Base-by-base conservation (phyloP, 2,888 invertebrate genomes). In the Beris chalybata region DNA sequence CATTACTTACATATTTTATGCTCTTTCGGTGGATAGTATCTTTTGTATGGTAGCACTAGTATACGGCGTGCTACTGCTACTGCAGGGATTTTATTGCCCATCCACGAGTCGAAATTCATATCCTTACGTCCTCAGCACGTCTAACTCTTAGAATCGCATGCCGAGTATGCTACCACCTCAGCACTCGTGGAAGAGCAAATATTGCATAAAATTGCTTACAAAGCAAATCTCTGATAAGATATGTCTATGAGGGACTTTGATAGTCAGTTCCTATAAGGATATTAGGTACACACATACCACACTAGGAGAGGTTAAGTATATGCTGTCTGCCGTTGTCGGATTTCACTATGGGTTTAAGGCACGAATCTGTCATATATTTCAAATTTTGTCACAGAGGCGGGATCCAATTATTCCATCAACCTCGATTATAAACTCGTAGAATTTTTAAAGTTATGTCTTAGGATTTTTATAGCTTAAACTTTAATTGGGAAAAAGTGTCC, bases 151-250 rank as follows among this genome's bases (percentile, higher is more conserved):
- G 38, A 22, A 9, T 38, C 38, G 38, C 38, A 38, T 38, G 22
- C 38, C 38, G 38, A 38, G 38, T 38, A 38, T 38, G 38, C 7
- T 38, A 38, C 22, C 43, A 6, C 12, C 12, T 13, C 45, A 22
- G 12, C 38, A 38, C 15, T 5, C 12, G 38, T 22, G 47, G 54
- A 54, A 13, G 43, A 64, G 43, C 64, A 64, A 61, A 61, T 64
- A 56, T 56, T 55, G 31, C 47, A 56, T 43, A 56, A 65, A 65
- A 65, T 65, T 65, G 56, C 64, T 65, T 65, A 56, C 64, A 65
- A 65, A 65, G 64, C 64, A 56, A 48, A 65, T 65, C 64, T 48
- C 31, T 45, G 48, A 56, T 54, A 65, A 56, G 54, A 65, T 65
- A 54, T 47, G 54, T 29, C 64, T 38, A 54, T 30, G 64, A 64